Conservation (phyloP, 2,113 vertebrate species). For the Phaethon lepturus region DNA sequence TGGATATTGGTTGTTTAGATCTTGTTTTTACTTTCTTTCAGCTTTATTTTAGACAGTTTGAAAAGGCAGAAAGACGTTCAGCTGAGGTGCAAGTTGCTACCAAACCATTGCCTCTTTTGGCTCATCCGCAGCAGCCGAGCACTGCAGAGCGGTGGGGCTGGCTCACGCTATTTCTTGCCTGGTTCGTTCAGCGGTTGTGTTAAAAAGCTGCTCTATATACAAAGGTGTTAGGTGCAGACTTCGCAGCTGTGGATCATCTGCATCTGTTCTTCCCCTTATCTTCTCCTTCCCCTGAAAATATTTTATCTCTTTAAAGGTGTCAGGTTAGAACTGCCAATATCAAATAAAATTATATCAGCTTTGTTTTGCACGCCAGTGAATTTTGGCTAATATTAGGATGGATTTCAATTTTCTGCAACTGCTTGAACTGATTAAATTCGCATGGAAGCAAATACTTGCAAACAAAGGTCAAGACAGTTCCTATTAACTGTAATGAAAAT, state of each 20-base stretch:
- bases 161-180: not conserved
- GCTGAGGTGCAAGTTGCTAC: not conserved
- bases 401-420: conserved; percentile 58
- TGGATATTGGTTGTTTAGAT: not conserved
- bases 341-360: conserved; percentile 7
- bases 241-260: not conserved
- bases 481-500: conserved; percentile 27
- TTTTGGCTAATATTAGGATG: conserved; percentile 32
- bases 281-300: not conserved
- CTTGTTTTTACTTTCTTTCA: not conserved
- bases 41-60: not conserved
- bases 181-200: not conserved
- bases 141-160: not conserved
- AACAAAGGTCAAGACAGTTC: not conserved
- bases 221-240: not conserved
- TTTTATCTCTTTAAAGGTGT: not conserved
- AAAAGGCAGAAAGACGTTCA: not conserved
- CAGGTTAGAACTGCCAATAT: not conserved
- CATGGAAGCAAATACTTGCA: not conserved
- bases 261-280: not conserved
- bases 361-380: conserved; percentile 47
- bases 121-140: not conserved
- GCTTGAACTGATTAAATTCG: conserved; percentile 24
- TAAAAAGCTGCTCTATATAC: too few species aligned
- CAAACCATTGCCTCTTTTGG: not conserved